A percentile compares a stretch with the other conserved stretches of the same genome.
Evolutionary conservation across 2,888 invertebrate genomes (phyloP).

Genomic region (Diogma glabrata): DNA sequence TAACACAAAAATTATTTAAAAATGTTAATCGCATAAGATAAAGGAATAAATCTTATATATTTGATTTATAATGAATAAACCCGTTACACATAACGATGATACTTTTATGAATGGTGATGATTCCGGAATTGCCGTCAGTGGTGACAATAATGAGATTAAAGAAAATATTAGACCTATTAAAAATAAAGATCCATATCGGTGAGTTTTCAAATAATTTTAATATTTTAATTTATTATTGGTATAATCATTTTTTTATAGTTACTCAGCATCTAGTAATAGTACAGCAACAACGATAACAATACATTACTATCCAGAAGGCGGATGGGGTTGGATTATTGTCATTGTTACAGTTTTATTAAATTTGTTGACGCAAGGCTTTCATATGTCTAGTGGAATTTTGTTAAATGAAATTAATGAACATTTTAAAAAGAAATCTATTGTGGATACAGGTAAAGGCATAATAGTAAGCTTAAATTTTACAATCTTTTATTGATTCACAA

Average conservation of each 20-base stretch:
- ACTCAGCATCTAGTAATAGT: constrained; percentile 3
- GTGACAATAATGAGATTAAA: constrained; percentile 19
- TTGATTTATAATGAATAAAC: constrained; percentile 3
- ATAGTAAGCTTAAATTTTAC: no score
- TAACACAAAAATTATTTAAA: no score
- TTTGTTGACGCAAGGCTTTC: constrained; percentile 6
- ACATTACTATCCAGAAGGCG: constrained; percentile 8
- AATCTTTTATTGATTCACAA: no score
- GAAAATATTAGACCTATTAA: background rate
- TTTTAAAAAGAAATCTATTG: background rate
- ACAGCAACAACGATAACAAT: constrained; percentile 4
- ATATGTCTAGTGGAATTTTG: constrained; percentile 3
- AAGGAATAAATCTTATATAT: no score
- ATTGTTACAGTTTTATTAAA: constrained; percentile 3
- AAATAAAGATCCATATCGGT: constrained; percentile 1
- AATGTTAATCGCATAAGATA: no score
- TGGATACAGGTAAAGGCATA: constrained; percentile 4
- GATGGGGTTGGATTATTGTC: constrained; percentile 6
- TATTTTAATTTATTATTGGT: background rate
- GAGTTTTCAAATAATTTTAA: background rate
- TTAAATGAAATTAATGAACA: constrained; percentile 1
- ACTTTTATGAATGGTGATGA: constrained; percentile 21
- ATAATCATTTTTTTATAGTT: background rate
- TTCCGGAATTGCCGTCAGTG: constrained; percentile 29
- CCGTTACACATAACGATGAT: background rate